These are phyloP conservation scores for Pterostichus madidus DNA, from an alignment of 2,888 invertebrate species.

Conservation along the genomic window DNA sequence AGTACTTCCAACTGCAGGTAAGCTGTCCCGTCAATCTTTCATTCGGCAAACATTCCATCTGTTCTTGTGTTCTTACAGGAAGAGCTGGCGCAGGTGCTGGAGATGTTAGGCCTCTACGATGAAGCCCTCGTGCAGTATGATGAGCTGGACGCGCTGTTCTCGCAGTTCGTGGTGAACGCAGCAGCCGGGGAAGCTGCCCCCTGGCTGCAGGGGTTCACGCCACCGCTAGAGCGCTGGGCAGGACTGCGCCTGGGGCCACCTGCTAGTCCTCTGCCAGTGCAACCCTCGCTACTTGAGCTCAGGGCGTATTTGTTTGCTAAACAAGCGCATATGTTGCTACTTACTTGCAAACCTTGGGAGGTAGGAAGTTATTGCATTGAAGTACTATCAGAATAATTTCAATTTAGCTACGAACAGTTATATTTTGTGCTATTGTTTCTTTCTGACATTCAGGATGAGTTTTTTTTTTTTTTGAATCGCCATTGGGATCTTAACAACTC, in stretches of 20 bases:
- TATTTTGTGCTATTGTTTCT: too few species aligned
- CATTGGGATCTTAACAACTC: too few species aligned
- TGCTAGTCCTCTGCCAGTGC: slow-evolving; percentile 5
- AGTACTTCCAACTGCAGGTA: slow-evolving; percentile 95
- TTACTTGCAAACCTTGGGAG: slow-evolving; percentile 89
- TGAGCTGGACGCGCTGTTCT: slow-evolving; percentile 97
- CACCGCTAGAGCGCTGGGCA: slow-evolving; percentile 90
- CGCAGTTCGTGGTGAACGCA: slow-evolving; percentile 97
- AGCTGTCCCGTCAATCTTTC: too few species aligned
- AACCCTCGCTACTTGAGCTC: slow-evolving; percentile 89
- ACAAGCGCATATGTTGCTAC: slow-evolving; percentile 91
- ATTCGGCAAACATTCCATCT: too few species aligned
- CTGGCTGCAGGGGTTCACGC: slow-evolving; percentile 91
- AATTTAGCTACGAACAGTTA: too few species aligned
- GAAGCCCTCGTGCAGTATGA: slow-evolving; percentile 98
- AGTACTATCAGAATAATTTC: too few species aligned
- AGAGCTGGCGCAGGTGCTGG: slow-evolving; percentile 95
- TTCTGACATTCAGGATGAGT: too few species aligned
- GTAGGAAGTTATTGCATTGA: slow-evolving; percentile 76
- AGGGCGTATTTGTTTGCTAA: slow-evolving; percentile 96
- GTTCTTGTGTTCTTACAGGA: slow-evolving; percentile 81
- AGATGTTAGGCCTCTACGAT: slow-evolving; percentile 95
- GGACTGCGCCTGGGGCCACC: slow-evolving; percentile 85
- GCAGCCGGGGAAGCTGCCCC: slow-evolving; percentile 91
- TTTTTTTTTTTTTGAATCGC: too few species aligned